Evolutionary conservation across 2,113 vertebrate species (phyloP).

Genomic region (Lagenorhynchus albirostris): DNA sequence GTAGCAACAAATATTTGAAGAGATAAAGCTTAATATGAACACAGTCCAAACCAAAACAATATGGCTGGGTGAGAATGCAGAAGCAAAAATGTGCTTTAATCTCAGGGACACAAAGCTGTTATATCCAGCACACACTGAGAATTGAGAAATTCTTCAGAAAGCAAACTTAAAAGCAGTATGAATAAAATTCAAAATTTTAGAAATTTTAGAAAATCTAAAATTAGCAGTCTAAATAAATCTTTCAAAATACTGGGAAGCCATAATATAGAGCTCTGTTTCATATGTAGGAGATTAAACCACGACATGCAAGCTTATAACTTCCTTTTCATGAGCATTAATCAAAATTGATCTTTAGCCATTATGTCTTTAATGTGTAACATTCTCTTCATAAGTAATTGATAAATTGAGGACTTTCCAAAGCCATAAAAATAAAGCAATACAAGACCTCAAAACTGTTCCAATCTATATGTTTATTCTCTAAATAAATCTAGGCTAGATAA

Average conservation of each 20-base stretch:
- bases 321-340: neutral
- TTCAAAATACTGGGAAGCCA: neutral
- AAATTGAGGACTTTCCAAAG: constrained; percentile 11
- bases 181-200: neutral
- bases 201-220: neutral
- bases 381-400: neutral
- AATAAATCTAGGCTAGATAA: neutral
- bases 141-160: neutral
- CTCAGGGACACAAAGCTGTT: neutral
- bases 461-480: neutral
- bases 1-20: neutral
- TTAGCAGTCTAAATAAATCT: neutral
- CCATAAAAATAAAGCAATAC: neutral
- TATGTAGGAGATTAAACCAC: neutral
- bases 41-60: neutral
- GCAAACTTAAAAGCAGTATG: neutral
- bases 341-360: neutral
- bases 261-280: neutral
- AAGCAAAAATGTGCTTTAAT: neutral
- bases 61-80: neutral
- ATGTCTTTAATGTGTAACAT: neutral
- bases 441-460: neutral
- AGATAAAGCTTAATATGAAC: neutral
- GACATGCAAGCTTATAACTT: neutral
- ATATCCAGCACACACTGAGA: neutral